Evolutionary conservation across 2,113 vertebrate genomes (phyloP), one percentile per base, ranked within the genome.

Genomic region (Chunga burmeisteri): DNA sequence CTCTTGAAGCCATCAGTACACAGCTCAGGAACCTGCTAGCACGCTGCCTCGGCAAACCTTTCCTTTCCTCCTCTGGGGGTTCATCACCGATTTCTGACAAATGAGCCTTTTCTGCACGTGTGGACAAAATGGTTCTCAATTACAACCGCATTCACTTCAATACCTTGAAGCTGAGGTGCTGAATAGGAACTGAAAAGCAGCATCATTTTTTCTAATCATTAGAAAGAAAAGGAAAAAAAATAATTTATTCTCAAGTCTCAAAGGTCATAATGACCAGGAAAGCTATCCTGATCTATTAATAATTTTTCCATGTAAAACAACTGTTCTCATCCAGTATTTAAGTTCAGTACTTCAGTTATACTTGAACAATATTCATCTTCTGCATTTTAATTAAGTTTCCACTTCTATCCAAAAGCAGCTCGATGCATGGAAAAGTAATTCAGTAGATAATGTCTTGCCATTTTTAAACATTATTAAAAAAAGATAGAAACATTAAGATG

Each of bases 401-500:
- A 47, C 59, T 91, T 94, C 84, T 87, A 72, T 20, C 86, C 78
- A 52, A 89, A 89, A 91, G 68, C 52, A 68, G 81, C n/a, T 78
- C 68, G 88, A 81, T 87, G 70, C 70, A 68, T 61, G 18, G 78
- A 89, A 58, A 91, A 93, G 18, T 56, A 96, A 90, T 91, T 91
- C 70, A 46, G 40, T 10, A 81, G 86, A 93, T 93, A 86, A 95
- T 20, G 49, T 55, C 62, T 72, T 87, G 44, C 70, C 84, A 79
- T 89, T 94, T 95, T 91, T 75, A 87, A 96, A 89, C 25, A 74
- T 91, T 96, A 95, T 94, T 94, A 32, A 81, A 95, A 93, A 92
- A 94, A 93, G 75, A 94, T 3, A 86, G 65, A 93, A 97, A 96
- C 30, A 79, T 91, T 93, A 96, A 96, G 87, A 96, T 94, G 93